Conservation (phyloP, 2,888 invertebrate species). For the Tenthredo amoena region DNA sequence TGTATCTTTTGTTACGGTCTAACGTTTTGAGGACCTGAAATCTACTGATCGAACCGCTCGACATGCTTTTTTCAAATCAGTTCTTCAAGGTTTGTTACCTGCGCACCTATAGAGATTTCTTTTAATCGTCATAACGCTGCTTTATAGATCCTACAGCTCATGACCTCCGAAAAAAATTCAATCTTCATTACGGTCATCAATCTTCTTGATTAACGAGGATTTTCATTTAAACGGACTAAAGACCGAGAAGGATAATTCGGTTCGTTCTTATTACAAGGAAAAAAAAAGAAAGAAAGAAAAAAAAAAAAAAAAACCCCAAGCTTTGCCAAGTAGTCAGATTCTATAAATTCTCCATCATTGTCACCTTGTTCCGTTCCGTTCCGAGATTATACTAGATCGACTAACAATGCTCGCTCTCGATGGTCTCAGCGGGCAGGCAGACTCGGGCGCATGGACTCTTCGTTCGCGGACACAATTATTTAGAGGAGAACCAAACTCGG, state of each 20-base stretch:
- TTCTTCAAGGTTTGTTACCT: conserved; percentile 27
- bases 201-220: conserved; percentile 17
- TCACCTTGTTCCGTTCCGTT: neutral
- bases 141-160: neutral
- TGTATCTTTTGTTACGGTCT: conserved; percentile 52
- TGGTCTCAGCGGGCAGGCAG: neutral
- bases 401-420: neutral
- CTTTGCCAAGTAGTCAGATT: neutral
- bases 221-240: neutral
- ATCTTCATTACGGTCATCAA: conserved; percentile 26
- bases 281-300: neutral
- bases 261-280: neutral
- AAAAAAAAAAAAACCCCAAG: neutral
- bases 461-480: conserved; percentile 68
- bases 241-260: neutral
- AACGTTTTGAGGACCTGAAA: conserved; percentile 34
- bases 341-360: conserved; percentile 2
- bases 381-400: neutral
- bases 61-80: conserved; percentile 30
- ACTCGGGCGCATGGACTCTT: neutral
- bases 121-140: conserved; percentile 22
- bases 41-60: conserved; percentile 45
- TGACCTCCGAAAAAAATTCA: neutral
- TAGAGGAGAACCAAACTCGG: conserved; percentile 69
- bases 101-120: neutral